These are phyloP conservation scores for Alligator sinensis DNA, from an alignment of 2,113 vertebrate species.

Conservation along the genomic window DNA sequence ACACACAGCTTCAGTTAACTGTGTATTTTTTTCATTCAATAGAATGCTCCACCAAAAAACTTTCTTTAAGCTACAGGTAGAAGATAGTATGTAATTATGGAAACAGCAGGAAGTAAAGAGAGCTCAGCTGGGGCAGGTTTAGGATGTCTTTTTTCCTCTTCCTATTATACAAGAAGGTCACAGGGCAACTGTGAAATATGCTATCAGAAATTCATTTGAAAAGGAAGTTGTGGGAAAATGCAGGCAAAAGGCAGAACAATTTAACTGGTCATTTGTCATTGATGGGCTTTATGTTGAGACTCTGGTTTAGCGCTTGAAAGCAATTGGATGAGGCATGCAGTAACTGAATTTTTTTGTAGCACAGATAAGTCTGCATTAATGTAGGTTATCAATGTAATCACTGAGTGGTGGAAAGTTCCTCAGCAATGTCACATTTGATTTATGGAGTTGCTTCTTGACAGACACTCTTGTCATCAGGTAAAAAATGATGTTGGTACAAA, in stretches of 20 bases:
- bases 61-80: background rate
- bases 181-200: background rate
- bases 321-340: background rate
- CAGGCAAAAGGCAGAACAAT: background rate
- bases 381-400: background rate
- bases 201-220: background rate
- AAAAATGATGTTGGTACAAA: too few relatives aligned
- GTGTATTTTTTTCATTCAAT: background rate
- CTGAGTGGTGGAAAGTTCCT: background rate
- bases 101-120: constrained; percentile 14
- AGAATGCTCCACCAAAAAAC: background rate
- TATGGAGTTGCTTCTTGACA: background rate
- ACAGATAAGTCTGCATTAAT: background rate
- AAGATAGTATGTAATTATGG: background rate
- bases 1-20: too few relatives aligned
- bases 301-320: background rate
- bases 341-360: background rate
- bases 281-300: background rate
- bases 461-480: background rate
- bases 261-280: background rate
- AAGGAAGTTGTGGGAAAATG: background rate
- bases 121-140: background rate
- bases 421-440: background rate
- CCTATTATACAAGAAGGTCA: background rate
- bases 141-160: background rate